Evolutionary conservation across 2,797 vertebrate species (phyloP).

Genomic region (Pachyuromys duprasi): DNA sequence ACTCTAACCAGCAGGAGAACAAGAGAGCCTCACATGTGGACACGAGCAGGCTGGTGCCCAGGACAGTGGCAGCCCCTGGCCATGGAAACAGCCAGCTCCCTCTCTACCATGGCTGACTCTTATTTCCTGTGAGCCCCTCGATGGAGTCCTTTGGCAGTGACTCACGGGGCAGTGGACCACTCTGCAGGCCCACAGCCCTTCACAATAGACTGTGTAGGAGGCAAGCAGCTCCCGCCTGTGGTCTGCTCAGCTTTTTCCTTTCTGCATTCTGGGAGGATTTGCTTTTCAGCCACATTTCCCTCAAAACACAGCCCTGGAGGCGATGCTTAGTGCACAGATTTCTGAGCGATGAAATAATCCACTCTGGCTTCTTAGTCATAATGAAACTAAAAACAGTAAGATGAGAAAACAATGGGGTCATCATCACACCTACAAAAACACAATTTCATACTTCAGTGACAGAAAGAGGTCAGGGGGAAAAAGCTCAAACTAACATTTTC

Average conservation of each 20-base stretch:
- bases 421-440: conserved; percentile 67
- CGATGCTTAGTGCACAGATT: conserved; percentile 63
- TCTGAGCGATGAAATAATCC: conserved; percentile 62
- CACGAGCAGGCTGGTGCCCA: not conserved
- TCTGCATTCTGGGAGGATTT: conserved; percentile 68
- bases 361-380: conserved; percentile 57
- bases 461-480: conserved; percentile 75
- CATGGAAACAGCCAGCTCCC: conserved; percentile 8
- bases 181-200: conserved; percentile 61
- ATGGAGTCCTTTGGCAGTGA: conserved; percentile 67
- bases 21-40: not conserved
- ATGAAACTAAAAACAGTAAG: conserved; percentile 78
- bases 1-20: conserved; percentile 22
- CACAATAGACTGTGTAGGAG: conserved; percentile 74
- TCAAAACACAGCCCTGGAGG: conserved; percentile 42
- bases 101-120: conserved; percentile 69
- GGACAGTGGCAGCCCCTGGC: not conserved
- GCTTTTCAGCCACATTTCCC: conserved; percentile 82
- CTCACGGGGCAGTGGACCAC: conserved; percentile 72
- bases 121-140: conserved; percentile 77
- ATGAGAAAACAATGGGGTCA: conserved; percentile 26
- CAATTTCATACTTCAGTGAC: conserved; percentile 73
- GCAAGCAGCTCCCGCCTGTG: conserved; percentile 60
- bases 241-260: conserved; percentile 66
- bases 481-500: conserved; percentile 88